Evolutionary conservation across 2,888 invertebrate species (phyloP).

Genomic region (Drymonia ruficornis): DNA sequence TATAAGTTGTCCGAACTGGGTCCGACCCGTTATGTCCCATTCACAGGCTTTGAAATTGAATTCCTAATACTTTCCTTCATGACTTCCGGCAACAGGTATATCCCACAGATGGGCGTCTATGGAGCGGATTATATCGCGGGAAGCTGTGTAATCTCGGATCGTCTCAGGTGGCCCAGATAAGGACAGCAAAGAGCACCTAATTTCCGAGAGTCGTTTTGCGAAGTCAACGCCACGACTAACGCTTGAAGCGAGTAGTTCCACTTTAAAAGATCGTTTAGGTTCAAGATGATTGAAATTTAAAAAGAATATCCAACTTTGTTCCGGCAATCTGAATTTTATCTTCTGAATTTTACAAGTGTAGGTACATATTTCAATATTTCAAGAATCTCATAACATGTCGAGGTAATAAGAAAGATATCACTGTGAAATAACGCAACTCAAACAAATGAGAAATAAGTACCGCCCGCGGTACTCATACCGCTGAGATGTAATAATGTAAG

Average conservation of each 20-base stretch:
- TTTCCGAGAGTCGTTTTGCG: conserved; percentile 38
- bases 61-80: not conserved
- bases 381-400: conserved; percentile 2
- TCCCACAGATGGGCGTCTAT: not conserved
- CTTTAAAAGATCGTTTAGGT: not conserved
- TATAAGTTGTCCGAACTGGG: no score
- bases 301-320: not conserved
- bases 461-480: conserved; percentile 31
- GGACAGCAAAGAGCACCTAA: conserved; percentile 42
- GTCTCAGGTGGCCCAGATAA: conserved; percentile 26
- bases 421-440: conserved; percentile 30
- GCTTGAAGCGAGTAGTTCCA: not conserved
- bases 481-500: conserved; percentile 31
- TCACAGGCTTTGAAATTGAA: not conserved
- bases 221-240: not conserved
- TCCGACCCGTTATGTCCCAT: no score
- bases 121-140: not conserved
- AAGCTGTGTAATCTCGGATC: conserved; percentile 6
- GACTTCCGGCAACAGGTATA: not conserved
- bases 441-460: conserved; percentile 41
- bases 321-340: not conserved
- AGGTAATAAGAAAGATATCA: conserved; percentile 20
- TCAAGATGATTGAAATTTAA: not conserved
- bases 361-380: not conserved
- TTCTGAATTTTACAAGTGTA: not conserved